Evolutionary conservation across 2,113 vertebrate species (phyloP), one percentile per base, ranked within the genome.

Genomic region (Bettongia penicillata): DNA sequence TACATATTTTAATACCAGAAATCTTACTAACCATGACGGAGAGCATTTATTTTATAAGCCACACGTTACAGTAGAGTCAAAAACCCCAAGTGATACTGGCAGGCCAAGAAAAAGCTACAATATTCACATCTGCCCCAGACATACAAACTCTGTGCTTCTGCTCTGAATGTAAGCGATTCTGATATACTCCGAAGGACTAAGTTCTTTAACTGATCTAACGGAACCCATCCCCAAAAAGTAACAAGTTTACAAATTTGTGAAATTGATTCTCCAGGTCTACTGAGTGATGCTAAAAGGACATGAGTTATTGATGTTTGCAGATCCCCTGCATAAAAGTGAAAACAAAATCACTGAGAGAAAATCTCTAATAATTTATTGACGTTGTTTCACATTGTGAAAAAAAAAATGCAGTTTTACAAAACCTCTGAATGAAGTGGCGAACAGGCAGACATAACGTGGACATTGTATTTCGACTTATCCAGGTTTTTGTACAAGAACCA

Each of bases 311-410:
- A 93, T 57, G 50, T 94, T 94, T 91, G 95, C 96, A 96, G 95
- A 93, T 11, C 90, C 77, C 50, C 25, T 12, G 19, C 43, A 31
- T 53, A 89, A 43, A 94, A 96, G 90, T 57, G 68, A 96, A 94
- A 95, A 93, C 14, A 96, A 94, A 95, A 94, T 48, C 94, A 55
- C 92, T 95, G 61, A 98, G 99, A 99, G 98, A 99, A 99, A 99
- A 98, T 99, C 99, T 99, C 99, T 99, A 99, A 99, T 99, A 99
- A 99, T 99, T 99, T 99, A 99, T 99, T 99, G 99, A 99, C 99
- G 99, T 99, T 99, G 99, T 99, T 99, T 99, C 99, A 99, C 99
- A 99, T 99, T 99, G 99, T 99, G 99, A 99, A 99, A 99, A 98
- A 97, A 91, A 96, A 98, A 97, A 98, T 98, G 98, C 98, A 99